These are phyloP conservation scores for Apocrypta bakeri DNA, from an alignment of 1,140 invertebrate species.

Conservation along the genomic window DNA sequence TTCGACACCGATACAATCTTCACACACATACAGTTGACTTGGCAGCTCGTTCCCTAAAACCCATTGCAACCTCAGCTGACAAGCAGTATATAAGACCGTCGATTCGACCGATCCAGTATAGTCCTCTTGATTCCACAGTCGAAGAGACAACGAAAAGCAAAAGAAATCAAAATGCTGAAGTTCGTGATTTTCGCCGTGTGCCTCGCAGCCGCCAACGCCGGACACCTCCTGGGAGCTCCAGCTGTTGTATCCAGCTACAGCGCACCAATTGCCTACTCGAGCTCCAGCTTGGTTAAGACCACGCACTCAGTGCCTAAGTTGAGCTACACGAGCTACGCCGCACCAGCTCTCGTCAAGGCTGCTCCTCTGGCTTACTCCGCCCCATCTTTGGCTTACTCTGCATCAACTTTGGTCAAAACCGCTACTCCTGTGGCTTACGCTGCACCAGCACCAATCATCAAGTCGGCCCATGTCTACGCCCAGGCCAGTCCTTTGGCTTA, in stretches of 20 bases:
- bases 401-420: too few relatives aligned
- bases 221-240: neutral
- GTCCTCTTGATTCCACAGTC: neutral
- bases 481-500: too few relatives aligned
- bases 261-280: neutral
- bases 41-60: neutral
- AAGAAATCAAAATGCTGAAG: neutral
- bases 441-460: too few relatives aligned
- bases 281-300: neutral
- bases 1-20: neutral
- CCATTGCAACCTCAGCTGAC: neutral
- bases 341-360: slow-evolving; percentile 54
- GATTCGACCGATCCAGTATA: neutral
- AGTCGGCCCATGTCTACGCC: too few relatives aligned
- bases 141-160: neutral
- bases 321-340: slow-evolving; percentile 50
- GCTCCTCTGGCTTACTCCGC: slow-evolving; percentile 66
- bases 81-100: neutral
- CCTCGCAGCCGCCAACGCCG: neutral
- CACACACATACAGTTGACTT: neutral
- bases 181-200: neutral
- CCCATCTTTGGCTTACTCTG: too few relatives aligned
- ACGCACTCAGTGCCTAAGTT: neutral
- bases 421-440: too few relatives aligned
- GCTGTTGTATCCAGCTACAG: neutral